phyloP scores from a whole-genome alignment of 2,113 vertebrate genomes.

The Benthochromis sp. region DNA sequence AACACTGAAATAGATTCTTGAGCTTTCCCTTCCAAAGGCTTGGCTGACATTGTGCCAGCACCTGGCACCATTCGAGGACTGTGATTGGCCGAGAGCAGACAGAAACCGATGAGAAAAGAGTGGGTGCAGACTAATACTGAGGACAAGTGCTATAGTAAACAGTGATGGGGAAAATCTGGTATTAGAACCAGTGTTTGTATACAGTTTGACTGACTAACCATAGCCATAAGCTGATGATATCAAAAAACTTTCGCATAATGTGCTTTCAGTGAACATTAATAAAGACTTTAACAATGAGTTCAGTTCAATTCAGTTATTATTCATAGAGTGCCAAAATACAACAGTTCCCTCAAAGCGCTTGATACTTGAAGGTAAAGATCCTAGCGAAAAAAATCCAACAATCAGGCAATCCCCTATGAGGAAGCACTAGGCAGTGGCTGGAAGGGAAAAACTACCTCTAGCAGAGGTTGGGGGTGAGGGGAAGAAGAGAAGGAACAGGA shows the following conservation, averaged over 20 bases:
- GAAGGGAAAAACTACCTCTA: background rate
- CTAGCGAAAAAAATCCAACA: background rate
- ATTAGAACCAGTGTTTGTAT: background rate
- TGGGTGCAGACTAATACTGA: background rate
- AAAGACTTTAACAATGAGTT: background rate
- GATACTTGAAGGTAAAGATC: background rate
- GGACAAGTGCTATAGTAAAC: background rate
- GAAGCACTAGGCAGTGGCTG: rapidly evolving
- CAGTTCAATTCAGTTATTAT: background rate
- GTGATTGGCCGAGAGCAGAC: conserved; percentile 1
- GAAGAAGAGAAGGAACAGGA: background rate
- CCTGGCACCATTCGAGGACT: conserved; percentile 10
- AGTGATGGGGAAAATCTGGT: background rate
- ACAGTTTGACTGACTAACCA: background rate
- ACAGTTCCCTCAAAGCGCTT: background rate
- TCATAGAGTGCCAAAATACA: background rate
- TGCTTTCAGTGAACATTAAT: background rate
- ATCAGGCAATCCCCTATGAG: background rate
- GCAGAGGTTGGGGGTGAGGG: background rate
- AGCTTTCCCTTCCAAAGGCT: conserved; percentile 12
- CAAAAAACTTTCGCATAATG: background rate
- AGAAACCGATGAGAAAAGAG: background rate
- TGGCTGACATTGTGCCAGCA: conserved; percentile 5
- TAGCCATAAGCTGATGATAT: background rate
- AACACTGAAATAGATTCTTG: conserved; percentile 45